phyloP scores from a whole-genome alignment of 2,888 invertebrate genomes.

The Harmothoe impar region DNA sequence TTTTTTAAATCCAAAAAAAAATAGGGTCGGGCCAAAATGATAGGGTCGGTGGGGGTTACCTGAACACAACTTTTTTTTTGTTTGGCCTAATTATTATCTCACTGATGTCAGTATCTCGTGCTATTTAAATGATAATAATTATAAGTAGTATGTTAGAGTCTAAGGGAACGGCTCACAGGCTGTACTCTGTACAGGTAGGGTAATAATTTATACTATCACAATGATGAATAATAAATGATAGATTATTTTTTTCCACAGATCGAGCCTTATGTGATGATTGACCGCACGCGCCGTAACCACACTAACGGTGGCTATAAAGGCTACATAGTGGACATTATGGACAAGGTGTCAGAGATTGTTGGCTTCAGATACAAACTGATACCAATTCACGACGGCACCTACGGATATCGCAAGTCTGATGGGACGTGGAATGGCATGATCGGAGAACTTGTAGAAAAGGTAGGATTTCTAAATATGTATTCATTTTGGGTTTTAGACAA shows the following conservation, averaged over 20 bases:
- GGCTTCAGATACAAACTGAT: slow-evolving; percentile 57
- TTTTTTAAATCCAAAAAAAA: too few species aligned
- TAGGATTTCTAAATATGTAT: background rate
- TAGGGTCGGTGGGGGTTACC: too few species aligned
- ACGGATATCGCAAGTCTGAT: slow-evolving; percentile 47
- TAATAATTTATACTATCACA: too few species aligned
- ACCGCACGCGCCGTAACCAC: background rate
- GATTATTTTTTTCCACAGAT: slow-evolving; percentile 40
- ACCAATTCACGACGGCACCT: slow-evolving; percentile 21
- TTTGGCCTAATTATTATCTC: too few species aligned
- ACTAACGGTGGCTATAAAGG: slow-evolving; percentile 46
- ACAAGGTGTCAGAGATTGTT: slow-evolving; percentile 59
- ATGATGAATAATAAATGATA: too few species aligned
- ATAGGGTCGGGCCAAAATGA: too few species aligned
- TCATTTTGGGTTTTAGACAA: background rate
- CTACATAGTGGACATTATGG: slow-evolving; percentile 60
- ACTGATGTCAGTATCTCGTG: too few species aligned
- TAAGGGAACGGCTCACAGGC: too few species aligned
- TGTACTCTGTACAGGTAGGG: too few species aligned
- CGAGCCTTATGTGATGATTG: slow-evolving; percentile 59
- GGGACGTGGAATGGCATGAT: slow-evolving; percentile 60
- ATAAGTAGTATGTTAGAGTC: too few species aligned
- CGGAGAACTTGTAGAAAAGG: slow-evolving; percentile 50
- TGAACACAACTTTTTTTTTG: too few species aligned
- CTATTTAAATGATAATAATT: too few species aligned